phyloP scores from a whole-genome alignment of 2,797 vertebrate genomes.

The Brachyrhaphis roseni region DNA sequence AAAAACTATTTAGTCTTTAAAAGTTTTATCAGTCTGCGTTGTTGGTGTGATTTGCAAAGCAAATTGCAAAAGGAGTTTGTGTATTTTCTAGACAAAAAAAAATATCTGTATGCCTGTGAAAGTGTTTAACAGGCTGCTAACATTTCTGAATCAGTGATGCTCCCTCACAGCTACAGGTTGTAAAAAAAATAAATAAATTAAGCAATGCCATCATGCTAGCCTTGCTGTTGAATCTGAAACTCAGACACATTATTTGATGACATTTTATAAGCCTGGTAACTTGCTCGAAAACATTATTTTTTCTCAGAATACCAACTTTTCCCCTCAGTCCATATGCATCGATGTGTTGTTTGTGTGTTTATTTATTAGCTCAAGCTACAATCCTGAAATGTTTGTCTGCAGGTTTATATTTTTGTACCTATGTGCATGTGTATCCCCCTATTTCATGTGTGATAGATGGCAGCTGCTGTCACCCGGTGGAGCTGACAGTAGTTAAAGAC shows the following conservation, averaged over 20 bases:
- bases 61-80: neutral
- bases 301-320: neutral
- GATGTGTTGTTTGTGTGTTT: conserved; percentile 34
- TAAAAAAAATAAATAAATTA: neutral
- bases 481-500: conserved; percentile 79
- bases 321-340: neutral
- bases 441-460: conserved; percentile 55
- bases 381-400: conserved; percentile 35
- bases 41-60: neutral
- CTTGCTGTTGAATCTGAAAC: neutral
- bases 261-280: neutral
- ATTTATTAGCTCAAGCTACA: conserved; percentile 55
- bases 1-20: neutral
- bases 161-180: neutral
- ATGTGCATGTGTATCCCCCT: conserved; percentile 32
- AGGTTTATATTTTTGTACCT: conserved; percentile 31
- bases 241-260: neutral
- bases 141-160: neutral
- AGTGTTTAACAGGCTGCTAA: neutral
- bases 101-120: neutral
- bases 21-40: neutral
- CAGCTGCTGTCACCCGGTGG: conserved; percentile 74
- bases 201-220: neutral
- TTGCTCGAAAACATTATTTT: neutral
- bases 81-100: neutral